These are phyloP conservation scores for Trissonchulus latispiculum DNA, from an alignment of 2,888 invertebrate species.

Conservation along the genomic window DNA sequence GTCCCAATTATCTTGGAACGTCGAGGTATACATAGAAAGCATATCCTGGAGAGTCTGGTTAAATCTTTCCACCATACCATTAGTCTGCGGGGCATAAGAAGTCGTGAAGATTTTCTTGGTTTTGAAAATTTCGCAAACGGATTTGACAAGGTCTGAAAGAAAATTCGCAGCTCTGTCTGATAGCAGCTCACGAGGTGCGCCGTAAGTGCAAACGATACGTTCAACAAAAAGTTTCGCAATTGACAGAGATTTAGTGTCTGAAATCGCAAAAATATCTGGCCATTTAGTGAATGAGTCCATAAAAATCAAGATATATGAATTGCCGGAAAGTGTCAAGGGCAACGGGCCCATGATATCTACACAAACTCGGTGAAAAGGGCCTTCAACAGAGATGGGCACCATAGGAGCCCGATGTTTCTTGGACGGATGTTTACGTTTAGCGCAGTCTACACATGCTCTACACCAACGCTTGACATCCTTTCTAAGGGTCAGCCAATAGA, in stretches of 20 bases:
- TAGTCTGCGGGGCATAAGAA: conserved; percentile 23
- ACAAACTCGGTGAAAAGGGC: conserved; percentile 29
- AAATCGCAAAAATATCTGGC: conserved; percentile 31
- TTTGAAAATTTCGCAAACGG: conserved; percentile 23
- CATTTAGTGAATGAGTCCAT: conserved; percentile 28
- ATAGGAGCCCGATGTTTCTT: conserved; percentile 21
- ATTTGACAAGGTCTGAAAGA: conserved; percentile 23
- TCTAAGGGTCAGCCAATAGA: no score
- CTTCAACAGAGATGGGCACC: conserved; percentile 15
- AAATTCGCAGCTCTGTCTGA: conserved; percentile 29
- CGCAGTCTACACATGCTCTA: no score
- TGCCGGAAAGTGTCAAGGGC: conserved; percentile 19
- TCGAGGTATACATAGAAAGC: conserved; percentile 29
- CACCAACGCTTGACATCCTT: no score
- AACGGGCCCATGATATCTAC: conserved; percentile 31
- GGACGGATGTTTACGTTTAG: no score
- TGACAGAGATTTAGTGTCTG: conserved; percentile 34
- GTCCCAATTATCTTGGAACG: conserved; percentile 24
- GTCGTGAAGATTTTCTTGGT: conserved; percentile 21
- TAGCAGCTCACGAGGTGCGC: conserved; percentile 25
- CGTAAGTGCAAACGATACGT: conserved; percentile 25
- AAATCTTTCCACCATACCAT: conserved; percentile 30
- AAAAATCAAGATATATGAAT: conserved; percentile 29
- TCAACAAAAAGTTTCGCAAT: conserved; percentile 31
- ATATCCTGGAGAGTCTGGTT: conserved; percentile 30